These are phyloP conservation scores for Limnephilus marmoratus DNA, from an alignment of 2,888 invertebrate species.

Conservation along the genomic window DNA sequence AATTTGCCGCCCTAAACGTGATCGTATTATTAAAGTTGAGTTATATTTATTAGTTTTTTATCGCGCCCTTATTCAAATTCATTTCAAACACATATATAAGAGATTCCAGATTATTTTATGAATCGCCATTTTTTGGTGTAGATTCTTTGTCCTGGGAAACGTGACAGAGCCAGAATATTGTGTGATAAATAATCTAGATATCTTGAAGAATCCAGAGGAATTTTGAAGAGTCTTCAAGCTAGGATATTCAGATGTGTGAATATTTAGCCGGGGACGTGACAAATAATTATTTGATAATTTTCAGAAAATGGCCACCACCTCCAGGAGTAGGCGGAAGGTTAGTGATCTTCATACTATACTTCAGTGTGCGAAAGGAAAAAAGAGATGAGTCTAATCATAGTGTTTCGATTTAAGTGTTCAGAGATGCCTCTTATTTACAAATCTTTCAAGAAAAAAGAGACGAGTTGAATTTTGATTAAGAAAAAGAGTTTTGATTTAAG, in stretches of 20 bases:
- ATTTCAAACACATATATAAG: not conserved
- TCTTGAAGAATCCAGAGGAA: not conserved
- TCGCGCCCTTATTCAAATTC: not conserved
- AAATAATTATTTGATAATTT: slow-evolving; percentile 58
- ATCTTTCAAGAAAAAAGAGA: not conserved
- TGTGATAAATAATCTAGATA: not conserved
- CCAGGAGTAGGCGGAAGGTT: slow-evolving; percentile 66
- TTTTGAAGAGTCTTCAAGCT: not conserved
- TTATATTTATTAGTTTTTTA: not conserved
- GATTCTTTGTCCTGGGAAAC: not conserved
- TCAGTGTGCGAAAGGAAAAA: not conserved
- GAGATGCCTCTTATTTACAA: not conserved
- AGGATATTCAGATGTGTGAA: slow-evolving; percentile 3
- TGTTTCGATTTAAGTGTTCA: not conserved
- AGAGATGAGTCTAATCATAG: not conserved
- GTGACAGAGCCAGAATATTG: slow-evolving; percentile 43
- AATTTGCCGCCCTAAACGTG: not conserved
- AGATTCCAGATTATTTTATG: not conserved
- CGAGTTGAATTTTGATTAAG: too few species aligned
- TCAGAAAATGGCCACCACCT: slow-evolving; percentile 66
- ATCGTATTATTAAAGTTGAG: not conserved
- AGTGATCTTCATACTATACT: slow-evolving; percentile 43
- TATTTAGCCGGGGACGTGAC: slow-evolving; percentile 5
- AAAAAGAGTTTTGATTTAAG: too few species aligned
- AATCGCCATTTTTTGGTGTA: not conserved